A percentile compares a stretch with the other conserved stretches of the same genome.
Conservation (phyloP, 2,797 vertebrate genomes). For the Mallotus villosus region DNA sequence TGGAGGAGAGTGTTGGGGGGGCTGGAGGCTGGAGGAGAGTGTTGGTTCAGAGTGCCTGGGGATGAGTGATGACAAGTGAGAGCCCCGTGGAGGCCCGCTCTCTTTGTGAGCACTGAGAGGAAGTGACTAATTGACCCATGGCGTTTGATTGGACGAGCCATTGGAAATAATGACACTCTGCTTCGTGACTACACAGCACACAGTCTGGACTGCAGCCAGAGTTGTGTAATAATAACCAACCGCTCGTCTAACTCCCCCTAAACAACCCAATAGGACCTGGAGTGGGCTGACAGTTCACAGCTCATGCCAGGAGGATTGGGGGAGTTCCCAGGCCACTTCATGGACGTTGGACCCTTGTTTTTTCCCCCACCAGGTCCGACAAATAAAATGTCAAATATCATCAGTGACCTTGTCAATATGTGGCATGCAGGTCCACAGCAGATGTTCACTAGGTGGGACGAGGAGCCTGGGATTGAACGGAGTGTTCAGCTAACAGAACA, state of each 20-base stretch:
- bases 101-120: slow-evolving; percentile 66
- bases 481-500: too few relatives aligned
- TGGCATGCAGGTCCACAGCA: too few relatives aligned
- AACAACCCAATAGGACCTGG: slow-evolving; percentile 50
- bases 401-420: neutral
- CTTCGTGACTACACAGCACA: slow-evolving; percentile 60
- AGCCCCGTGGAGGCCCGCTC: slow-evolving; percentile 40
- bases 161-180: slow-evolving; percentile 73
- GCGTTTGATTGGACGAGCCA: slow-evolving; percentile 65
- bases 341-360: neutral
- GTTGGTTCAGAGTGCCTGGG: neutral
- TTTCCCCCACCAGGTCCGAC: neutral
- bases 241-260: slow-evolving; percentile 64
- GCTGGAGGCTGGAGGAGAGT: slow-evolving; percentile 2
- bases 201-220: slow-evolving; percentile 41
- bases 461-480: too few relatives aligned
- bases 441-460: too few relatives aligned
- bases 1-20: neutral
- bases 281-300: slow-evolving; percentile 25
- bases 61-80: slow-evolving; percentile 32
- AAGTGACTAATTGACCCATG: slow-evolving; percentile 73
- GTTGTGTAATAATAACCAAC: slow-evolving; percentile 72
- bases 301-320: neutral
- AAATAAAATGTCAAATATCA: neutral
- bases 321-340: neutral